A percentile compares a stretch with the other conserved stretches of the same genome.
phyloP scores from a whole-genome alignment of 2,797 vertebrate species.

The Rallus crepitans region DNA sequence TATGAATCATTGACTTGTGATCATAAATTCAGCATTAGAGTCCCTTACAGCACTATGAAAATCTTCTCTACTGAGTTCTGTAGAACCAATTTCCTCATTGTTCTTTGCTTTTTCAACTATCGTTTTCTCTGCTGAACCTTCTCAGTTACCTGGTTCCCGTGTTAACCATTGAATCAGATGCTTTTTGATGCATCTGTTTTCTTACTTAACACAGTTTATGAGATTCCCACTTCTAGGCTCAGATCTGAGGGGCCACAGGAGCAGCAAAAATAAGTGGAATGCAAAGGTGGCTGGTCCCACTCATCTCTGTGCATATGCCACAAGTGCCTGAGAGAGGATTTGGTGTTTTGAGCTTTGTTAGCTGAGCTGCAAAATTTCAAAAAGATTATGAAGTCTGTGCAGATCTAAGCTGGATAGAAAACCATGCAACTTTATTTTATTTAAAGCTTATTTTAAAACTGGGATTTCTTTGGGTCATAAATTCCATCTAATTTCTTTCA shows the following conservation, averaged over 20 bases:
- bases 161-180: background rate
- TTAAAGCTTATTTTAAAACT: background rate
- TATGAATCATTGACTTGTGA: slow-evolving; percentile 11
- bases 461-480: background rate
- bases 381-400: background rate
- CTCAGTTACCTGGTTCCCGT: background rate
- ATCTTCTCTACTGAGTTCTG: background rate
- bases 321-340: background rate
- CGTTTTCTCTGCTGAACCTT: background rate
- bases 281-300: background rate
- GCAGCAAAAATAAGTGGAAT: background rate
- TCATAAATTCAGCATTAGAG: background rate
- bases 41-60: background rate
- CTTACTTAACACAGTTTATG: background rate
- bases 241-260: background rate
- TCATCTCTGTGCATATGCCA: background rate
- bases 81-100: background rate
- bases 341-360: background rate
- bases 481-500: background rate
- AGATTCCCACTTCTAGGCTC: background rate
- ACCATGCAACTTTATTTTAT: background rate
- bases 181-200: background rate
- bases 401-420: background rate
- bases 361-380: background rate
- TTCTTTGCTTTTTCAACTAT: background rate